phyloP scores from a whole-genome alignment of 2,888 invertebrate genomes.

The Tiliacea citrago region DNA sequence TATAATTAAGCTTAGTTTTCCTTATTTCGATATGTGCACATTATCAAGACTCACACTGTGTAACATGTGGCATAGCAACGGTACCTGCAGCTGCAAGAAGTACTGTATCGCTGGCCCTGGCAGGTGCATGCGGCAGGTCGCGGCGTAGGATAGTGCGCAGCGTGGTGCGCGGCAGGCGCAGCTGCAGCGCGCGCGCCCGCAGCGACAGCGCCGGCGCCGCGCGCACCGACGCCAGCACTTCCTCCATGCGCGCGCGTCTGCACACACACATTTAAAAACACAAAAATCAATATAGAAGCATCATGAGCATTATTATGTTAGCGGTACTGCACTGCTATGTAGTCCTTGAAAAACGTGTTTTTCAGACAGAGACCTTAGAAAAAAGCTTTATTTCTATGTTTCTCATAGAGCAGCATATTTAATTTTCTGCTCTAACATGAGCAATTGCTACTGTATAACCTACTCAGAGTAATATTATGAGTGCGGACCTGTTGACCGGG shows the following conservation, averaged over 20 bases:
- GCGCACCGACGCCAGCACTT: constrained; percentile 79
- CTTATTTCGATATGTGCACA: too few relatives aligned
- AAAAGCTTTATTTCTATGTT: background rate
- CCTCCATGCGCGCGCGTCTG: constrained; percentile 70
- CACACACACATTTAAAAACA: background rate
- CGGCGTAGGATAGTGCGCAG: constrained; percentile 80
- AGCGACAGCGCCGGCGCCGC: constrained; percentile 81
- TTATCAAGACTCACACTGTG: too few relatives aligned
- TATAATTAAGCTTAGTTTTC: too few relatives aligned
- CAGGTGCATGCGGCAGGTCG: constrained; percentile 66
- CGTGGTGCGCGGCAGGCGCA: constrained; percentile 81
- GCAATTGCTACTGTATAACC: background rate
- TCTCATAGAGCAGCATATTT: background rate
- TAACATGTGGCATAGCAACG: background rate
- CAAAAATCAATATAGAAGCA: background rate
- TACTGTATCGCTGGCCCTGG: too few relatives aligned
- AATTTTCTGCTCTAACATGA: background rate
- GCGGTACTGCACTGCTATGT: background rate
- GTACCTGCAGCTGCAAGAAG: background rate
- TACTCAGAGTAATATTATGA: background rate
- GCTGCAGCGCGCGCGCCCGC: constrained; percentile 80
- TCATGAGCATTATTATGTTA: background rate
- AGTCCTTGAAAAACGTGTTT: background rate
- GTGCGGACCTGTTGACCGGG: constrained; percentile 73
- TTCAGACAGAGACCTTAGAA: background rate